Conservation (phyloP, 2,888 invertebrate species). For the Apotomis betuletana region DNA sequence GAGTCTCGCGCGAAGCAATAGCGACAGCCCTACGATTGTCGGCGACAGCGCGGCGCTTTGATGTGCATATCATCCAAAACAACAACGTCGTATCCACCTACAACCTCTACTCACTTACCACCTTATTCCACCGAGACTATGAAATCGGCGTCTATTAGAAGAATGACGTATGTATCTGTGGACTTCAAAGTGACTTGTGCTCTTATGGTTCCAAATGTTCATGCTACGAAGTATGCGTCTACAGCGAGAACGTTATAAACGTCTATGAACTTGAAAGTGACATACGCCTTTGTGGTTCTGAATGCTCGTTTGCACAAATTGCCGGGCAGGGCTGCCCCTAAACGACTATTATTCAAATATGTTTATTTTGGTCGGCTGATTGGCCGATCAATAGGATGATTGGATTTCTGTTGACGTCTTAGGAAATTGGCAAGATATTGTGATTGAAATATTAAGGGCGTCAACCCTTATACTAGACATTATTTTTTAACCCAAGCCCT, state of each 20-base stretch:
- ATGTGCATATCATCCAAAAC: conserved; percentile 41
- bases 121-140: background rate
- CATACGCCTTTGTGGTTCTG: background rate
- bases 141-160: background rate
- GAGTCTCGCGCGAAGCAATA: conserved; percentile 46
- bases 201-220: too few relatives aligned
- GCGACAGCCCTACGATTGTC: conserved; percentile 50
- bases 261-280: conserved; percentile 13
- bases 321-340: conserved; percentile 57
- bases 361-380: conserved; percentile 67
- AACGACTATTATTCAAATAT: conserved; percentile 68
- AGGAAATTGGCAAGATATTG: conserved; percentile 30
- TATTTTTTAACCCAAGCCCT: background rate
- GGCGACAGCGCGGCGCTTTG: conserved; percentile 54
- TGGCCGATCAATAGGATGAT: conserved; percentile 50
- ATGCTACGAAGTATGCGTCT: background rate
- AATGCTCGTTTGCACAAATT: conserved; percentile 61
- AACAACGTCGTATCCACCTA: conserved; percentile 2
- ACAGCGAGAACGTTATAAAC: conserved; percentile 9
- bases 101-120: background rate
- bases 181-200: conserved; percentile 1
- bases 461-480: background rate
- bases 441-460: conserved; percentile 22
- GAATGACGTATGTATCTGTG: conserved; percentile 11
- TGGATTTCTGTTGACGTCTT: conserved; percentile 32